Percentiles rank a stretch among this genome's conserved stretches.
Evolutionary conservation across 2,888 invertebrate genomes (phyloP).

Genomic region (Heliconius hortense): DNA sequence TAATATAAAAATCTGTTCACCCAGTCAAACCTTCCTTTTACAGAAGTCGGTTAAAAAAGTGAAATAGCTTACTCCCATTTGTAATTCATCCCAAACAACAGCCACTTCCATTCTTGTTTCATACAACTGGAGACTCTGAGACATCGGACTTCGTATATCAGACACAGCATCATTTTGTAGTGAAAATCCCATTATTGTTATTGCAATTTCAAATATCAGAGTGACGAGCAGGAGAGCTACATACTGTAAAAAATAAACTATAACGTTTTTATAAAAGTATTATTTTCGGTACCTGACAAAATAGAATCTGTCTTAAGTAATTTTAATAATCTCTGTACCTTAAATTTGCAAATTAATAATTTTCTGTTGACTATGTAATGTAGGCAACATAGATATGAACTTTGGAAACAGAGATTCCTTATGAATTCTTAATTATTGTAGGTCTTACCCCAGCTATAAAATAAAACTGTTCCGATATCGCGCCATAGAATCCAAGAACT

Average conservation of each 20-base stretch:
- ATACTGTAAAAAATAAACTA: constrained; percentile 58
- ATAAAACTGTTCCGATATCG: constrained; percentile 90
- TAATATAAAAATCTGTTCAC: too few species aligned
- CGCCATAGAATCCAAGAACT: constrained; percentile 93
- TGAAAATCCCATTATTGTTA: constrained; percentile 59
- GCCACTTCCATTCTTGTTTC: constrained; percentile 53
- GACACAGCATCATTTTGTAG: constrained; percentile 53
- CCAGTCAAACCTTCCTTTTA: too few species aligned
- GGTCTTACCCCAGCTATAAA: constrained; percentile 86
- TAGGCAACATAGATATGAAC: too few species aligned
- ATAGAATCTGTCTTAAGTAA: neutral
- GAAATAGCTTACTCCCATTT: constrained; percentile 5
- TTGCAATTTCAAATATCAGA: constrained; percentile 65
- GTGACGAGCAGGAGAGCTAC: constrained; percentile 56
- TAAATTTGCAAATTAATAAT: too few species aligned
- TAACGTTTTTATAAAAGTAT: neutral
- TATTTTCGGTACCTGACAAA: neutral
- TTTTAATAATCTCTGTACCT: too few species aligned
- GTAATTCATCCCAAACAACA: constrained; percentile 59
- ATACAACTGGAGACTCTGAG: constrained; percentile 55
- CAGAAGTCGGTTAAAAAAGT: neutral
- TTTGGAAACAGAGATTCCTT: too few species aligned
- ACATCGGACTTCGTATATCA: constrained; percentile 62
- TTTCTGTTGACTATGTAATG: too few species aligned
- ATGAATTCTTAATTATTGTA: neutral